These are phyloP conservation scores for Thelaira solivaga DNA, from an alignment of 2,888 invertebrate genomes.

Conservation along the genomic window DNA sequence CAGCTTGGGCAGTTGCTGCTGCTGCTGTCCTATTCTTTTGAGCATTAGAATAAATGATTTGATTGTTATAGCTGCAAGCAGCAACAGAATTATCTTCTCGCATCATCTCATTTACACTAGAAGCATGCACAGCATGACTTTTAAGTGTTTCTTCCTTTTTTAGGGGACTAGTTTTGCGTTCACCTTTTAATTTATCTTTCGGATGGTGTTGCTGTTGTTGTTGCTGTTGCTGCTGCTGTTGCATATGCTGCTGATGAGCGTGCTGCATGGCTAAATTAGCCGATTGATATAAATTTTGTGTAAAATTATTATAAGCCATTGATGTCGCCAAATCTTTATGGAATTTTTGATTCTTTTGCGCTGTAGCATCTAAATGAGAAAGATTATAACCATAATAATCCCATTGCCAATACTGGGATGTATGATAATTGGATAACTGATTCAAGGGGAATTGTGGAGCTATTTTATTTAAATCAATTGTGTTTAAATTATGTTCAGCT, in stretches of 20 bases:
- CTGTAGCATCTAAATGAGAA: slow-evolving; percentile 79
- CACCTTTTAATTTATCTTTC: slow-evolving; percentile 72
- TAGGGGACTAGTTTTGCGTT: slow-evolving; percentile 70
- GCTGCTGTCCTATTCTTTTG: slow-evolving; percentile 55
- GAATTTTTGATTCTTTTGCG: slow-evolving; percentile 80
- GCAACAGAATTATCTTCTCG: slow-evolving; percentile 38
- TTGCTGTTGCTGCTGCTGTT: slow-evolving; percentile 62
- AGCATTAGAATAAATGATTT: slow-evolving; percentile 33
- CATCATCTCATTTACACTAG: slow-evolving; percentile 38
- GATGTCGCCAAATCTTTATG: slow-evolving; percentile 78
- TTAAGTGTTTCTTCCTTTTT: slow-evolving; percentile 72
- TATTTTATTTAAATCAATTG: slow-evolving; percentile 79
- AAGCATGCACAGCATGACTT: slow-evolving; percentile 40
- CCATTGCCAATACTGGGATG: slow-evolving; percentile 83
- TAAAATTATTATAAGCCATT: slow-evolving; percentile 76
- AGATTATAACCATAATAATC: slow-evolving; percentile 81
- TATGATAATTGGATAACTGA: slow-evolving; percentile 83
- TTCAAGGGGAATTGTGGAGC: slow-evolving; percentile 82
- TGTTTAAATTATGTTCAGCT: slow-evolving; percentile 70
- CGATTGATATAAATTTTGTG: slow-evolving; percentile 75
- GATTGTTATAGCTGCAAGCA: slow-evolving; percentile 50
- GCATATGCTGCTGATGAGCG: slow-evolving; percentile 74
- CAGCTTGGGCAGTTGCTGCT: slow-evolving; percentile 16
- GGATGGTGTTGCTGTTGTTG: slow-evolving; percentile 65
- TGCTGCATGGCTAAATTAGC: slow-evolving; percentile 74